Evolutionary conservation across 2,797 vertebrate species (phyloP).

Genomic region (Tangara arthus): DNA sequence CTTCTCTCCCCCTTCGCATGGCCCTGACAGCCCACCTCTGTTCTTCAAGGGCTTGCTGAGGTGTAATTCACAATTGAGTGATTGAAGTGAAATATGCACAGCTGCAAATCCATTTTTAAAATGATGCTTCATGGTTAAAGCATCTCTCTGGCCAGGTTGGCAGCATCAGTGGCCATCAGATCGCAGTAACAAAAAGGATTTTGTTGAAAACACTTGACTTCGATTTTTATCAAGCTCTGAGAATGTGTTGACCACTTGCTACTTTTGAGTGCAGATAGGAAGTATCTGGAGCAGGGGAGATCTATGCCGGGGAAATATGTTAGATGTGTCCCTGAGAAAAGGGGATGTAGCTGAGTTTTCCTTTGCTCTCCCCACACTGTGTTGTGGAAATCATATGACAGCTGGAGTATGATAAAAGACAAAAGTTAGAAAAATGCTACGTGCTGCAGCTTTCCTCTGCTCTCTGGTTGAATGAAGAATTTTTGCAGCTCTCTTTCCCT

Average conservation of each 20-base stretch:
- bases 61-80: slow-evolving; percentile 26
- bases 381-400: background rate
- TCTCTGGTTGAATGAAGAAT: background rate
- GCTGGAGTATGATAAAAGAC: background rate
- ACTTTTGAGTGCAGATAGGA: background rate
- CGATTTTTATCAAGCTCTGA: background rate
- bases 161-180: background rate
- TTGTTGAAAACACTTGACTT: background rate
- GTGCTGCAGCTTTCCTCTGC: background rate
- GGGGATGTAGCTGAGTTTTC: background rate
- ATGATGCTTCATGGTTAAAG: background rate
- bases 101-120: slow-evolving; percentile 13
- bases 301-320: fast-evolving
- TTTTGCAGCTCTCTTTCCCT: background rate
- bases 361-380: background rate
- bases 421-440: background rate
- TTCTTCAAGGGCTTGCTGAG: slow-evolving; percentile 3
- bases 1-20: background rate
- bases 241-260: background rate
- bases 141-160: slow-evolving; percentile 13
- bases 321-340: background rate
- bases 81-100: slow-evolving; percentile 26
- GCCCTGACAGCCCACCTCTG: slow-evolving; percentile 42
- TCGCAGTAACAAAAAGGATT: background rate
- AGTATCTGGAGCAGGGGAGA: background rate